Base-by-base conservation (phyloP, 1,140 invertebrate genomes). In the Drosophila pruinosa region DNA sequence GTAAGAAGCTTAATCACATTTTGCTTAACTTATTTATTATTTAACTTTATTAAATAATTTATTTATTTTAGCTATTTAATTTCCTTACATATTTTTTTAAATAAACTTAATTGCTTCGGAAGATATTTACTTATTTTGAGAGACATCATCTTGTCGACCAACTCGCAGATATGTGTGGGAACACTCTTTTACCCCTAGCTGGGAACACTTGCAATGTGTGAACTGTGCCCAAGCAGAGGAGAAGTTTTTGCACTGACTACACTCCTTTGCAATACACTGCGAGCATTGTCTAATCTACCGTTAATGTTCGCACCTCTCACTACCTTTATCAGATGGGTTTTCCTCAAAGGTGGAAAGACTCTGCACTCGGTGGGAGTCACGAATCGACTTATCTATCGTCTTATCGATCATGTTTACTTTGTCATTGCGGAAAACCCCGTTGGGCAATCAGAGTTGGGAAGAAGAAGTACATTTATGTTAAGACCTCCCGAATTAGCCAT, bases 391-490 rank as follows among this genome's bases (percentile, higher is more conserved):
- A 63, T 75, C 56, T 17, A 21, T 50, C 26, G 7, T 15, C 56
- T 61, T 59, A 77, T 73, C 57, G 15, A 10, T 8, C 12, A 3
- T 48, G 19, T 41, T 28, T 10, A 6, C 10, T 26, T 48, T 21
- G 34, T 58, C 31, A 58, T 22, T 10, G 6, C 17, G 73, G 75
- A 14, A 62, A 69, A 78, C 69, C 41, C 57, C 31, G n/a, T 2
- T 6, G n/a, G 57, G 26, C 28, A 34, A 34, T n/a, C 31, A 34
- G 31, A n/a, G 0, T n/a, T 34, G 31, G 2, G 12, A 4, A n/a
- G 31, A 34, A 34, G 31, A n/a, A n/a, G n/a, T n/a, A n/a, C n/a
- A n/a, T n/a, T 12, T 6, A 1, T 3, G 3, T n/a, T 34, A 34
- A 34, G 31, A 34, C 31, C 31, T n/a, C 31, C 31, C 31, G 31